phyloP scores from a whole-genome alignment of 2,113 vertebrate species.

The Muscicapa adusta region DNA sequence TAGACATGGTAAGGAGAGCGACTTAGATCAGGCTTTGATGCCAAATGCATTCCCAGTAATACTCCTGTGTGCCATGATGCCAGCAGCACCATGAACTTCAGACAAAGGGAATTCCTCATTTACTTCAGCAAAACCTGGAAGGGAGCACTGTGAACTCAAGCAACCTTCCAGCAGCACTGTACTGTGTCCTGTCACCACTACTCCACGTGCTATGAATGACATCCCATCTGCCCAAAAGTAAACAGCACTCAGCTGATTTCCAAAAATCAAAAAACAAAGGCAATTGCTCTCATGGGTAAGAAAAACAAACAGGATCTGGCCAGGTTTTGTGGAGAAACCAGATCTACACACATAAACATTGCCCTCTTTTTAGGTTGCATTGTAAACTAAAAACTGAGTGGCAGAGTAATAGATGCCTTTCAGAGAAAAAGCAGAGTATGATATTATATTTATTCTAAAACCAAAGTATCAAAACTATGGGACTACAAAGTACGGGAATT shows the following conservation, averaged over 20 bases:
- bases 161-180: neutral
- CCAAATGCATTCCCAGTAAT: neutral
- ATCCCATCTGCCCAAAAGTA: neutral
- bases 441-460: neutral
- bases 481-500: neutral
- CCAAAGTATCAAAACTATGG: neutral
- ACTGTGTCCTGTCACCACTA: neutral
- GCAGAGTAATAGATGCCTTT: neutral
- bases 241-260: neutral
- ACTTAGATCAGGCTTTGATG: neutral
- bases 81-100: neutral
- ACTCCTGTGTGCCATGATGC: neutral
- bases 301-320: neutral
- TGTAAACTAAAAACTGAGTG: neutral
- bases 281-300: neutral
- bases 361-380: neutral
- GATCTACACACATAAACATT: neutral
- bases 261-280: neutral
- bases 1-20: neutral
- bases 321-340: neutral
- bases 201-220: accelerated
- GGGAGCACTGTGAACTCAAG: neutral
- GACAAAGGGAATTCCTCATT: neutral
- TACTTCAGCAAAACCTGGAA: neutral
- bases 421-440: neutral